Evolutionary conservation across 2,113 vertebrate genomes (phyloP), one percentile per base, ranked within the genome.

Genomic region (Sigmodon hispidus): DNA sequence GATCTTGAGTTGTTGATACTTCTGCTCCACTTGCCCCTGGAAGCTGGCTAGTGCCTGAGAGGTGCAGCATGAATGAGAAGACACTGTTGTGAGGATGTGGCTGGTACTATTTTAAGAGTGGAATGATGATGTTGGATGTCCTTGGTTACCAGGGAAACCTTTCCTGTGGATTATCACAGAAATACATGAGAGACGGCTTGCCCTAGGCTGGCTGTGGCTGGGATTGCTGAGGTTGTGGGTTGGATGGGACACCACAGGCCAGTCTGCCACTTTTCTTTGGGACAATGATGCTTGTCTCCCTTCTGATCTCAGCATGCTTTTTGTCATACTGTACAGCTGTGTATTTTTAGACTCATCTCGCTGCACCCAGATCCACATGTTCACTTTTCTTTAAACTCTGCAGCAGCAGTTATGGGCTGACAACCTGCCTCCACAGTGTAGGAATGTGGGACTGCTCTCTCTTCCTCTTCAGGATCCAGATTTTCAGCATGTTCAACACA

Each of bases 271-370:
- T 59, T 88, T 91, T 79, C 77, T 96, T 95, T 73, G 83, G 92
- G 52, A 29, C 19, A 34, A 0, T n/a, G 45, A 34, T 67, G 55
- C 76, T 17, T 3, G 11, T 29, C 2, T 43, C 79, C 79, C 83
- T 86, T 76, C 89, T 89, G 83, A 84, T 86, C 75, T 65, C 4
- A 16, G 55, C 26, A n/a, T 40, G 79, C 79, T 94, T 83, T 57
- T 45, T 75, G 77, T 93, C 87, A 16, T 22, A 0, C 57, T 84
- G 87, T 69, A 19, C 84, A 90, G 90, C 48, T 40, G 7, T 31
- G 7, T 96, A 95, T 95, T 96, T 97, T 97, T 93, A 94, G 94
- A 45, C 50, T 94, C 48, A 40, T 86, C 89, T 83, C 52, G 34
- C 61, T 57, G 67, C 36, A 22, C 61, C 45, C 89, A 69, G 65